phyloP scores from a whole-genome alignment of 2,888 invertebrate species.

The Sarcophaga rosellei region DNA sequence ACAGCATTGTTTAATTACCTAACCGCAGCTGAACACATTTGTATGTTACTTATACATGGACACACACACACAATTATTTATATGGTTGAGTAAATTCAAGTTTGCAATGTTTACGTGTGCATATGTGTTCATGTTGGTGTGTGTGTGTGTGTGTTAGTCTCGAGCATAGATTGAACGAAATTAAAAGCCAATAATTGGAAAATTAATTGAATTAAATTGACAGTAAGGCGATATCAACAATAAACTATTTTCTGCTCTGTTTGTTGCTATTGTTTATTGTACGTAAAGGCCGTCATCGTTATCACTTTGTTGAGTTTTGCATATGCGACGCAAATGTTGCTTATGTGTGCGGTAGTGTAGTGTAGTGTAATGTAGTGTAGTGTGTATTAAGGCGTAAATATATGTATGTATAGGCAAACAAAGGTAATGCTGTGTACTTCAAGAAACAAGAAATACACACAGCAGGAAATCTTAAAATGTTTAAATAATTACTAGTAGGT shows the following conservation, averaged over 20 bases:
- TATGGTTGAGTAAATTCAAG: background rate
- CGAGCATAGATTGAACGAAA: constrained; percentile 64
- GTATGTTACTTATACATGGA: too few relatives aligned
- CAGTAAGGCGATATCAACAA: constrained; percentile 61
- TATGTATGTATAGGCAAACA: background rate
- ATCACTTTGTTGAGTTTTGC: background rate
- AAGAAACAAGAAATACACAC: background rate
- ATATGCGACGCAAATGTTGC: background rate
- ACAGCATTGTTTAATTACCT: too few relatives aligned
- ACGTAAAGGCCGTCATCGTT: background rate
- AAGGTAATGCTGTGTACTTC: background rate
- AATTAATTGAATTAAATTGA: constrained; percentile 68
- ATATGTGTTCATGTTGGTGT: background rate
- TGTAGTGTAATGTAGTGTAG: constrained; percentile 15
- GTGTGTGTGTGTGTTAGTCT: constrained; percentile 5
- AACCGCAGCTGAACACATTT: too few relatives aligned
- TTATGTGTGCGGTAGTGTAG: background rate
- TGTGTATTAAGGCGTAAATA: background rate
- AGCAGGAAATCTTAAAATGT: background rate
- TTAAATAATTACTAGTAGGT: too few relatives aligned
- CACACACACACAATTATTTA: background rate
- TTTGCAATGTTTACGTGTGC: background rate
- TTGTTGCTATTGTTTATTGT: background rate
- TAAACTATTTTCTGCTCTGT: constrained; percentile 42
- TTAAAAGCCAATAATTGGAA: constrained; percentile 69